A percentile compares a stretch with the other conserved stretches of the same genome.
Conservation (phyloP, 2,888 invertebrate genomes). For the Anodontia alba region DNA sequence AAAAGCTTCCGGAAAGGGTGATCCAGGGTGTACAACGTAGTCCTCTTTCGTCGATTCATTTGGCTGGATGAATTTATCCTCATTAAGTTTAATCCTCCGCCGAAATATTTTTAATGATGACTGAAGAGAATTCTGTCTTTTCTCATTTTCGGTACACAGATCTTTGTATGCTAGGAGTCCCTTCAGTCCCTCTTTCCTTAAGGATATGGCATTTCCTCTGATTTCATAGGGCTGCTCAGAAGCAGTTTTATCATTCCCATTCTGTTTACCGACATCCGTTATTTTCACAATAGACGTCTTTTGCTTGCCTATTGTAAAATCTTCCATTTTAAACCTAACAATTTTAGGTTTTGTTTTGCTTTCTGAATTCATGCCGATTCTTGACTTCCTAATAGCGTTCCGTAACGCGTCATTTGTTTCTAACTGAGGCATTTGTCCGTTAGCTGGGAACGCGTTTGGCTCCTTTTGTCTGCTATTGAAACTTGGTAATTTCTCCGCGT, state of each 20-base stretch:
- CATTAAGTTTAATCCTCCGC: slow-evolving; percentile 56
- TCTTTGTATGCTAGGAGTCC: slow-evolving; percentile 56
- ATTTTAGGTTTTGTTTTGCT: slow-evolving; percentile 49
- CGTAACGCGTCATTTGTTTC: slow-evolving; percentile 37
- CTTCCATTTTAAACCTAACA: slow-evolving; percentile 60
- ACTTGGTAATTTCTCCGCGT: background rate
- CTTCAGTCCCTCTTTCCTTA: slow-evolving; percentile 52
- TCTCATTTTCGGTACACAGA: slow-evolving; percentile 53
- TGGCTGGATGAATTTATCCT: slow-evolving; percentile 62
- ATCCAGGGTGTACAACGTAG: slow-evolving; percentile 52
- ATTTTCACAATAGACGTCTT: slow-evolving; percentile 55
- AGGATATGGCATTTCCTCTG: slow-evolving; percentile 65
- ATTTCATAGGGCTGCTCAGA: slow-evolving; percentile 57
- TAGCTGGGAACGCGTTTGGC: background rate
- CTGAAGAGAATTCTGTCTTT: slow-evolving; percentile 52
- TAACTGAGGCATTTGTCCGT: slow-evolving; percentile 34
- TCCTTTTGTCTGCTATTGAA: background rate
- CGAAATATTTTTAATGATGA: slow-evolving; percentile 54
- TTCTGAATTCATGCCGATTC: slow-evolving; percentile 23
- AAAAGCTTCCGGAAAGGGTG: slow-evolving; percentile 40
- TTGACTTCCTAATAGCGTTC: slow-evolving; percentile 39
- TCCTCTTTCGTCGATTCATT: slow-evolving; percentile 58
- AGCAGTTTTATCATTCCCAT: background rate
- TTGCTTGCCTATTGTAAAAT: slow-evolving; percentile 48
- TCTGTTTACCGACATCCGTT: slow-evolving; percentile 29